Evolutionary conservation across 2,888 invertebrate genomes (phyloP).

Genomic region (Toxonevra muliebris): DNA sequence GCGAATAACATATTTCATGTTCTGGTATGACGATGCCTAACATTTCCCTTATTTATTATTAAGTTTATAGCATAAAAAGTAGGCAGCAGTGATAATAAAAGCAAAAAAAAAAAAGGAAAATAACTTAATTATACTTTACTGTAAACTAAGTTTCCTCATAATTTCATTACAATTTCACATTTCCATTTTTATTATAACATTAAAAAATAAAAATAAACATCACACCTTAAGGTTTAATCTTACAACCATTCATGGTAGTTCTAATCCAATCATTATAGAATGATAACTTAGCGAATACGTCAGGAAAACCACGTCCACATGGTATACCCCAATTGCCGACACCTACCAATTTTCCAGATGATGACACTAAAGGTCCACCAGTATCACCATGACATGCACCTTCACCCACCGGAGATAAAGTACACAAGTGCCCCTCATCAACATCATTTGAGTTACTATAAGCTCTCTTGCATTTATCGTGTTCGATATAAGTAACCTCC

Average conservation of each 20-base stretch:
- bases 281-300: slow-evolving; percentile 56
- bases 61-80: no score
- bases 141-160: no score
- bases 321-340: slow-evolving; percentile 62
- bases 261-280: slow-evolving; percentile 59
- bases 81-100: no score
- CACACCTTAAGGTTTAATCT: neutral
- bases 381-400: slow-evolving; percentile 65
- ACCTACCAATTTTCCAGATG: slow-evolving; percentile 55
- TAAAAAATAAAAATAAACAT: neutral
- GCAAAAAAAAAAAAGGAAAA: no score
- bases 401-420: slow-evolving; percentile 64
- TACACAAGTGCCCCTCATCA: slow-evolving; percentile 70
- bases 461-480: slow-evolving; percentile 66
- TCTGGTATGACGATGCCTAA: no score
- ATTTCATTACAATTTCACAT: no score
- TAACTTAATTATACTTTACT: no score
- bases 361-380: slow-evolving; percentile 58
- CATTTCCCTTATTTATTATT: no score
- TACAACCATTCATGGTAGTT: slow-evolving; percentile 54
- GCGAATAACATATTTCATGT: no score
- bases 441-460: slow-evolving; percentile 61
- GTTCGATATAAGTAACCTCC: slow-evolving; percentile 67
- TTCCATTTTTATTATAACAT: no score
- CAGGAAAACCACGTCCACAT: slow-evolving; percentile 59